Base-by-base conservation (phyloP, 1,140 invertebrate species). In the Nephila pilipes region DNA sequence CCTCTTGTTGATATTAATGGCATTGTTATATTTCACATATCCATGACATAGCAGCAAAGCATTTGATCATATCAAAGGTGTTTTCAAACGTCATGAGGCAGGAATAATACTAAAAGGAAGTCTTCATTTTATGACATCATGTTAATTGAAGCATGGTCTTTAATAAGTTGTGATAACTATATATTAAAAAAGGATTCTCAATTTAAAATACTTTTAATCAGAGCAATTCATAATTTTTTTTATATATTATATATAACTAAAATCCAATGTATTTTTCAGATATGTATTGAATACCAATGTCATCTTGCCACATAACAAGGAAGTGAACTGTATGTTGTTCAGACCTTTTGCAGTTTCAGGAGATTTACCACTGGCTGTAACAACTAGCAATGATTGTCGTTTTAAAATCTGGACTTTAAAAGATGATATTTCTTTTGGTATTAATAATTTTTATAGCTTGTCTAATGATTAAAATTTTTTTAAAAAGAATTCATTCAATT, bases 401-500 rank as follows among this genome's bases (percentile, higher is more conserved):
- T 97, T 98, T 94, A 98, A 97, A 95, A 95, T 97, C 16, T 98
- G 97, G 97, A 95, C 95, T 90, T 94, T 97, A 0, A 94, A 95
- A 4, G 96, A 97, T 87, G 94, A 94, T 32, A 95, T 14, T 29
- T 18, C 20, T 79, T 75, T 29, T 79, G 63, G 65, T 80, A 32
- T 29, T 14, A 12, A 25, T 58, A 60, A 16, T 83, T 36, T 80
- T 57, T 38, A 80, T 1, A 22, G 25, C 10, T 18, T 18, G 79
- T 55, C 25, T 29, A 20, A 0, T 32, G 29, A 90, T 81, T 14
- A 38, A 81, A 36, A 1, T 58, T 60, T 81, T 81, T 54, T 58
- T 10, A 0, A 25, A 79, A 79, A 60, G n/a, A 22, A 20, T 60
- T 22, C 20, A 18, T 22, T 20, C 5, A 60, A 18, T 22, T 60